phyloP scores from a whole-genome alignment of 2,113 vertebrate species.

The Phylloscopus trochilus region DNA sequence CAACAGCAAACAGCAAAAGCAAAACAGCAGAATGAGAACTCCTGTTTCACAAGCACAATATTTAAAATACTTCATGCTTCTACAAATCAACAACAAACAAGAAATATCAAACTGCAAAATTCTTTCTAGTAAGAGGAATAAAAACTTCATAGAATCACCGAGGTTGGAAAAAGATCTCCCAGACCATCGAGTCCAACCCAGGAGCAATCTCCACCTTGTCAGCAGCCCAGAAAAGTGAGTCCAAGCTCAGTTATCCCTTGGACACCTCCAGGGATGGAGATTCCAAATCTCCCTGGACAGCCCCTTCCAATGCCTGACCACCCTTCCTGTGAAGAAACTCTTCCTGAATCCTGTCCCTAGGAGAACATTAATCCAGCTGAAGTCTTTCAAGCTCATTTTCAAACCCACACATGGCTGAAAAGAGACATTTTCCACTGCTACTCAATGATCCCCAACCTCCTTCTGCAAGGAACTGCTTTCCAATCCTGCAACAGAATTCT shows the following conservation, averaged over 20 bases:
- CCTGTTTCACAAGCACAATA: not conserved
- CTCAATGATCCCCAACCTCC: accelerated
- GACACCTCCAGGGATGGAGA: not conserved
- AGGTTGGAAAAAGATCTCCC: not conserved
- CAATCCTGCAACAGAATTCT: not conserved
- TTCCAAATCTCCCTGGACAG: not conserved
- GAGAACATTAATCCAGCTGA: not conserved
- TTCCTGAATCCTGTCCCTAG: not conserved
- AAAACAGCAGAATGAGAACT: not conserved
- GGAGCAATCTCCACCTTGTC: not conserved
- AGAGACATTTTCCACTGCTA: not conserved
- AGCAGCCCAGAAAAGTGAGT: not conserved
- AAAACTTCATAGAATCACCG: not conserved
- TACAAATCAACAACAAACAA: not conserved
- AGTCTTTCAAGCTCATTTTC: not conserved
- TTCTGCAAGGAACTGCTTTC: not conserved
- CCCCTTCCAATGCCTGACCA: not conserved
- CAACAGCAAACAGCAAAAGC: not conserved
- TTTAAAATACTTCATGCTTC: not conserved
- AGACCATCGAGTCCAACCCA: accelerated
- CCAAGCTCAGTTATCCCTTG: accelerated
- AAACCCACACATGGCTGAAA: not conserved
- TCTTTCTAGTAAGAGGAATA: not conserved
- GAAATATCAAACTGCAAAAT: not conserved
- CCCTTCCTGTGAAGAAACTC: not conserved